Percentiles rank a stretch among this genome's conserved stretches.
These are phyloP conservation scores for Bombus polaris DNA, from an alignment of 1,140 invertebrate species.

Conservation along the genomic window DNA sequence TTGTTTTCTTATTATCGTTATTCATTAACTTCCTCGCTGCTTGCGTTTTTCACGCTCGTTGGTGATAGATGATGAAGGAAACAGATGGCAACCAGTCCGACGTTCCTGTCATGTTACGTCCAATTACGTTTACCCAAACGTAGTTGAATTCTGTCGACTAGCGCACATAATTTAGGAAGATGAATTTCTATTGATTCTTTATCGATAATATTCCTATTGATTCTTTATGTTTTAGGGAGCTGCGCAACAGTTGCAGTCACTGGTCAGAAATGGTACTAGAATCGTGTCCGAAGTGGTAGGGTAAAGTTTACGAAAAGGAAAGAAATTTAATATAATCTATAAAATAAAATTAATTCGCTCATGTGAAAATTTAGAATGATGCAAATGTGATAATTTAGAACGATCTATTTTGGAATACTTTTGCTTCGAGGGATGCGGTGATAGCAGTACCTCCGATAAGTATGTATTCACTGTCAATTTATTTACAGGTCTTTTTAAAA, in stretches of 20 bases:
- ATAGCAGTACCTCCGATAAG: background rate
- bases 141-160: no score
- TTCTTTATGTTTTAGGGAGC: conserved; percentile 78
- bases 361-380: background rate
- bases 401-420: background rate
- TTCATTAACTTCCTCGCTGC: background rate
- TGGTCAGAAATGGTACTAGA: conserved; percentile 79
- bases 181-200: no score
- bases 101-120: no score
- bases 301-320: background rate
- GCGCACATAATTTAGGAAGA: no score
- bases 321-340: conserved; percentile 1
- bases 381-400: conserved; percentile 5
- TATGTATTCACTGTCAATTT: background rate
- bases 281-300: conserved; percentile 67
- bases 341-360: background rate
- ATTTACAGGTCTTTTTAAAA: background rate
- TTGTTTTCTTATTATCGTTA: conserved; percentile 7
- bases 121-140: no score
- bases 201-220: background rate
- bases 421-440: background rate
- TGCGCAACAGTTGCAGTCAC: conserved; percentile 81
- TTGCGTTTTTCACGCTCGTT: background rate
- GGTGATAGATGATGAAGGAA: background rate
- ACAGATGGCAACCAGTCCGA: background rate